Conservation (phyloP, 1,140 invertebrate genomes). For the Euura lappo region DNA sequence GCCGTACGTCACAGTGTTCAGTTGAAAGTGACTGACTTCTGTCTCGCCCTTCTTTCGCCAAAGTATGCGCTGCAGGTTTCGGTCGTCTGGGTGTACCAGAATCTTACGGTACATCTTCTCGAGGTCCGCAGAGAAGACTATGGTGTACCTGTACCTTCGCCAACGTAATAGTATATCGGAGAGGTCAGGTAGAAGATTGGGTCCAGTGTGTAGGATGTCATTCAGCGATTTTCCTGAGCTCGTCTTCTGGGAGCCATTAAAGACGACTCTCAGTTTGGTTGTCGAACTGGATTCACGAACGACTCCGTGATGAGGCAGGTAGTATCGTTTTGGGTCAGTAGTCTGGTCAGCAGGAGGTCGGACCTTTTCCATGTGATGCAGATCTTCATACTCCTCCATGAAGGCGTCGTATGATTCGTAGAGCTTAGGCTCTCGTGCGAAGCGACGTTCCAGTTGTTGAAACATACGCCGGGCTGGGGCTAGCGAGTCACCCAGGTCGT, state of each 20-base stretch:
- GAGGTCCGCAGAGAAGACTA: background rate
- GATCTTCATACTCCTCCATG: constrained; percentile 27
- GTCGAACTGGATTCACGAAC: constrained; percentile 14
- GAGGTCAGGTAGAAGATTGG: background rate
- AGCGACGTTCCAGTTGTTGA: constrained; percentile 16
- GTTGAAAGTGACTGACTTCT: background rate
- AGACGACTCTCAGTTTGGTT: constrained; percentile 24
- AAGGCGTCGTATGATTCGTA: constrained; percentile 25
- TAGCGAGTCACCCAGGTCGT: background rate
- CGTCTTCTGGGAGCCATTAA: constrained; percentile 14
- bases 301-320: constrained; percentile 24
- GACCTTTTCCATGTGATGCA: constrained; percentile 26
- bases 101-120: constrained; percentile 40
- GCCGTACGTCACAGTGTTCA: constrained; percentile 41
- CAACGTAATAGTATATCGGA: background rate
- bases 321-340: background rate
- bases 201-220: background rate
- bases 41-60: constrained; percentile 26
- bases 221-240: background rate
- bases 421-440: constrained; percentile 17
- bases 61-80: constrained; percentile 39
- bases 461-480: constrained; percentile 9
- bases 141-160: background rate
- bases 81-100: constrained; percentile 29
- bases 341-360: background rate